Conservation (phyloP, 2,113 vertebrate genomes). For the Elachura formosa region DNA sequence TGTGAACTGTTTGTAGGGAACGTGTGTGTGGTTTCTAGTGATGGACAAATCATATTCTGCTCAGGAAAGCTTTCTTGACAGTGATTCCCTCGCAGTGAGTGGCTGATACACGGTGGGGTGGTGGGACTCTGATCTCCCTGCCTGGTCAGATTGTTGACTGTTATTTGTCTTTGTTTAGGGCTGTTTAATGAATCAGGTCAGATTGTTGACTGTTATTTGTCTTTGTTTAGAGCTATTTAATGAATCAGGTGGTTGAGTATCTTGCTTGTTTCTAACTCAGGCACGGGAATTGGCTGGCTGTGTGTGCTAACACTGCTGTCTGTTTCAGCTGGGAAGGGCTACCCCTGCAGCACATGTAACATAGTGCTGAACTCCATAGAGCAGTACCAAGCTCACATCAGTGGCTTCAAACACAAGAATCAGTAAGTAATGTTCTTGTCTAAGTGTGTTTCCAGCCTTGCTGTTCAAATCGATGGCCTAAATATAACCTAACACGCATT, state of each 20-base stretch:
- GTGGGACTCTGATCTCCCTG: not conserved
- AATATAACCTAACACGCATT: not conserved
- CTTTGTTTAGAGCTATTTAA: not conserved
- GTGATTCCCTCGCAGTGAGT: not conserved
- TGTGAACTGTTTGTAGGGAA: not conserved
- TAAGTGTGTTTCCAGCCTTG: not conserved
- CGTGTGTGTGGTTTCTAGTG: not conserved
- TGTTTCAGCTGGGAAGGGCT: slow-evolving; percentile 88
- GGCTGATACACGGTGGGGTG: not conserved
- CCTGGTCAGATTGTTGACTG: not conserved
- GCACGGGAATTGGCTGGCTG: not conserved
- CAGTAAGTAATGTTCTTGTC: slow-evolving; percentile 80
- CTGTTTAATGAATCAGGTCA: not conserved
- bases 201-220: not conserved
- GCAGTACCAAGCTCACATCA: slow-evolving; percentile 96
- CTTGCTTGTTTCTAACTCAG: not conserved
- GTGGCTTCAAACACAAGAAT: slow-evolving; percentile 96
- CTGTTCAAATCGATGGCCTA: not conserved
- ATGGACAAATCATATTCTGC: not conserved
- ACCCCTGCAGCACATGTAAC: slow-evolving; percentile 89
- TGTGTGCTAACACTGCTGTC: slow-evolving; percentile 56
- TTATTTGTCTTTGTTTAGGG: not conserved
- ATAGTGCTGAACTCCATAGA: slow-evolving; percentile 96
- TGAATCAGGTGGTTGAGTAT: not conserved
- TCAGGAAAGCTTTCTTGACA: not conserved